Evolutionary conservation across 2,797 vertebrate species (phyloP).

Genomic region (Margarornis squamiger): DNA sequence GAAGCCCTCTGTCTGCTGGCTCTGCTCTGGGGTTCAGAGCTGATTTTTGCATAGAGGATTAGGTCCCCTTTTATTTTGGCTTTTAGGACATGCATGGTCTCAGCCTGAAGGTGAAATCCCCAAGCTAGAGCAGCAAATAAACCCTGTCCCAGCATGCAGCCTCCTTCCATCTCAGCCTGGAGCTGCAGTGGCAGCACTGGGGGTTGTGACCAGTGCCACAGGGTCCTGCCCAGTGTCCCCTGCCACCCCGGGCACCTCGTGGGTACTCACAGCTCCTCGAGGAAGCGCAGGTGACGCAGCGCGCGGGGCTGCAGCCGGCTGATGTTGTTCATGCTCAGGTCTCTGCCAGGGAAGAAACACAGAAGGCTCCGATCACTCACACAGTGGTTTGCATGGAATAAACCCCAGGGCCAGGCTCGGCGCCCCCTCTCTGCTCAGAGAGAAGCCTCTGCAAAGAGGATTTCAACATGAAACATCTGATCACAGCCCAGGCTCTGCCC

Average conservation of each 20-base stretch:
- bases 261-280: conserved; percentile 92
- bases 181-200: background rate
- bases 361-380: background rate
- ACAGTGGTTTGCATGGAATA: background rate
- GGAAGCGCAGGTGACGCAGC: conserved; percentile 87
- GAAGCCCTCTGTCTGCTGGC: background rate
- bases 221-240: background rate
- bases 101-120: background rate
- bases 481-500: background rate
- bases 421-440: background rate
- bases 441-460: background rate
- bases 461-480: background rate
- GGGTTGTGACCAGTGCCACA: background rate
- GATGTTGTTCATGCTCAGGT: conserved; percentile 98
- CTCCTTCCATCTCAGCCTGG: background rate
- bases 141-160: background rate
- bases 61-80: background rate
- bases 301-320: conserved; percentile 84
- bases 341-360: conserved; percentile 75
- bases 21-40: background rate
- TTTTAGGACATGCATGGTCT: background rate
- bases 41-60: background rate
- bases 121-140: background rate
- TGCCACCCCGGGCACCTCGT: accelerated
- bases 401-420: background rate